Percentiles rank a stretch among this genome's conserved stretches.
Evolutionary conservation across 2,888 invertebrate species (phyloP).

Genomic region (Idaea biselata): DNA sequence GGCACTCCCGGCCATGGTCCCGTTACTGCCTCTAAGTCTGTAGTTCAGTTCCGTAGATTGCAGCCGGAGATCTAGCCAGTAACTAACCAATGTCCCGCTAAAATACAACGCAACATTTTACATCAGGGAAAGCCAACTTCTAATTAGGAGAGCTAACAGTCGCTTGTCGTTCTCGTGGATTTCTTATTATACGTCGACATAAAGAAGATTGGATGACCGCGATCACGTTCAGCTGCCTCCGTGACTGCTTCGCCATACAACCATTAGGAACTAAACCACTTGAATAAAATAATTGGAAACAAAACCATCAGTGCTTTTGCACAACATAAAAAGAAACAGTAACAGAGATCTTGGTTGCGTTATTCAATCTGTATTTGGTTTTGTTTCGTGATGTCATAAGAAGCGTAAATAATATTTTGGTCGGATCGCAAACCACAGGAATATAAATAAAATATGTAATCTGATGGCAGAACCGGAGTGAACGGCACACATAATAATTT

Average conservation of each 20-base stretch:
- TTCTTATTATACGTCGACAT: slow-evolving; percentile 33
- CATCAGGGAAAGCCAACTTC: slow-evolving; percentile 20
- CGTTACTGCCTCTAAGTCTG: slow-evolving; percentile 43
- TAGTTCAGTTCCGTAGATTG: slow-evolving; percentile 21
- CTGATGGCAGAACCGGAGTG: slow-evolving; percentile 26
- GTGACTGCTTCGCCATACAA: slow-evolving; percentile 36
- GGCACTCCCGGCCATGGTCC: slow-evolving; percentile 37
- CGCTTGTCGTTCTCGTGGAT: slow-evolving; percentile 27
- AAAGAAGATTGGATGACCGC: slow-evolving; percentile 43
- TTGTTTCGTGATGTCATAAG: neutral
- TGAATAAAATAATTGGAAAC: slow-evolving; percentile 14
- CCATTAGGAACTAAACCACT: slow-evolving; percentile 14
- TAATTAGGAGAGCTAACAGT: slow-evolving; percentile 39
- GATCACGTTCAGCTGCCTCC: slow-evolving; percentile 47
- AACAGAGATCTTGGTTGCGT: slow-evolving; percentile 13
- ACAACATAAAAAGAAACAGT: neutral
- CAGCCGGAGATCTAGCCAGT: slow-evolving; percentile 26
- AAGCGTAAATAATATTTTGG: neutral
- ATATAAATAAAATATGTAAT: slow-evolving; percentile 34
- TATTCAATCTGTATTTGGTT: slow-evolving; percentile 4
- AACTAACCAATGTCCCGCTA: slow-evolving; percentile 15
- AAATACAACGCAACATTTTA: slow-evolving; percentile 22
- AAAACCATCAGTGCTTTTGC: slow-evolving; percentile 11
- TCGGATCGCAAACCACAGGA: slow-evolving; percentile 26
- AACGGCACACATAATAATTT: slow-evolving; percentile 40